Evolutionary conservation across 1,140 invertebrate species (phyloP).

Genomic region (Nasonia longicornis): DNA sequence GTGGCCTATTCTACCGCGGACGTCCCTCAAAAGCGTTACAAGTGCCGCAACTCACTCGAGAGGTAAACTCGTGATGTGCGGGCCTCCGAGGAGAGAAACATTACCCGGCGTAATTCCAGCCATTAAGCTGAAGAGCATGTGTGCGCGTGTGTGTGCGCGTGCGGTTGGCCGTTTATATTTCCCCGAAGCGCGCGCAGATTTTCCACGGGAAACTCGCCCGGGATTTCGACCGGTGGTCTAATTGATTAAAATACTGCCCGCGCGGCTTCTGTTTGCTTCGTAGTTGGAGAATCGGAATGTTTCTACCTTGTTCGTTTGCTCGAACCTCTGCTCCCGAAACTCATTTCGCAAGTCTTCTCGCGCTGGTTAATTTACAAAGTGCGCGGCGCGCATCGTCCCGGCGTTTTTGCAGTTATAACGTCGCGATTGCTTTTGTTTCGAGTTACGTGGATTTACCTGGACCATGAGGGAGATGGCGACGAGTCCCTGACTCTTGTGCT

Average conservation of each 20-base stretch:
- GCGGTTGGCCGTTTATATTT: slow-evolving; percentile 13
- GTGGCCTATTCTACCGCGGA: background rate
- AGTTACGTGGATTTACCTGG: slow-evolving; percentile 75
- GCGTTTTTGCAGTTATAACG: background rate
- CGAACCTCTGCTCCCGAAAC: background rate
- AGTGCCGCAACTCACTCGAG: slow-evolving; percentile 20
- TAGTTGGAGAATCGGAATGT: slow-evolving; percentile 22
- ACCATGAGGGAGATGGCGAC: slow-evolving; percentile 94
- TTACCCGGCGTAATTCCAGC: slow-evolving; percentile 25
- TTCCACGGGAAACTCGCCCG: slow-evolving; percentile 17
- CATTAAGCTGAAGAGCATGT: slow-evolving; percentile 12
- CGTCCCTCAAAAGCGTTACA: background rate
- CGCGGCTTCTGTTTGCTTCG: slow-evolving; percentile 8
- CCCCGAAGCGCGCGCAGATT: slow-evolving; percentile 12
- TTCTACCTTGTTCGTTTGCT: slow-evolving; percentile 27
- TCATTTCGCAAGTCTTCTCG: slow-evolving; percentile 14
- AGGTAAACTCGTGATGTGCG: background rate
- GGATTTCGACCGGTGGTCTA: slow-evolving; percentile 21
- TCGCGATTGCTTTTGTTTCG: slow-evolving; percentile 1
- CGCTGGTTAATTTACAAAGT: slow-evolving; percentile 8
- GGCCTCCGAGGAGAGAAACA: slow-evolving; percentile 17
- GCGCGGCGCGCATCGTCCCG: background rate
- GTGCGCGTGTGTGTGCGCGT: background rate
- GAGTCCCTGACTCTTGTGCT: slow-evolving; percentile 92
- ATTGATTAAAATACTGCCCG: slow-evolving; percentile 36